Conservation (phyloP, 2,888 invertebrate genomes). For the Bugulina stolonifera region DNA sequence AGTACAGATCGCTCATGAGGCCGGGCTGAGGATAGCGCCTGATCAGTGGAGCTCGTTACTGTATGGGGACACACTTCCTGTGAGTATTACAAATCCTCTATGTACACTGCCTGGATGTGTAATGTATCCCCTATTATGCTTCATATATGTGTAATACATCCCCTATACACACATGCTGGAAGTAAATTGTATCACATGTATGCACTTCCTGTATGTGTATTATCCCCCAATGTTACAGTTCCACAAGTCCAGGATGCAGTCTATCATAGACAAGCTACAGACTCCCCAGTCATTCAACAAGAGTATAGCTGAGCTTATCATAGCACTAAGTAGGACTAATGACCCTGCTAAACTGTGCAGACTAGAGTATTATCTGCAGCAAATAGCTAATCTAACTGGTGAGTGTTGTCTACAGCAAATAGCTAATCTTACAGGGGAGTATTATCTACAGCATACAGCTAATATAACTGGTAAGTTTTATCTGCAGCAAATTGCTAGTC, state of each 20-base stretch:
- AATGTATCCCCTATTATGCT: background rate
- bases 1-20: conserved; percentile 95
- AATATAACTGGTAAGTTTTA: too few relatives aligned
- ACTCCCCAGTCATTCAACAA: conserved; percentile 83
- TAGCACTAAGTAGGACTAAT: conserved; percentile 79
- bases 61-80: conserved; percentile 73
- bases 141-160: too few relatives aligned
- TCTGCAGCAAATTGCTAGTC: too few relatives aligned
- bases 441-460: too few relatives aligned
- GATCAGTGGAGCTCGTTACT: conserved; percentile 96
- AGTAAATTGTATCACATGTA: too few relatives aligned
- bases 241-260: conserved; percentile 96
- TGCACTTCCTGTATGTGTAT: too few relatives aligned
- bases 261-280: conserved; percentile 67
- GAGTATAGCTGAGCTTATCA: conserved; percentile 82
- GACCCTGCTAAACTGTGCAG: conserved; percentile 77
- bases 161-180: background rate
- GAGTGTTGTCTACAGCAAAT: too few relatives aligned
- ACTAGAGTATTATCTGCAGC: conserved; percentile 72
- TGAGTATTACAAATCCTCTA: too few relatives aligned
- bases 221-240: conserved; percentile 38
- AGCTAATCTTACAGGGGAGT: too few relatives aligned
- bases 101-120: too few relatives aligned
- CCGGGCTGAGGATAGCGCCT: conserved; percentile 90
- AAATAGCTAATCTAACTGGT: conserved; percentile 62